Percentiles rank a stretch among this genome's conserved stretches.
Evolutionary conservation across 2,797 vertebrate genomes (phyloP).

Genomic region (Garrulus glandarius): DNA sequence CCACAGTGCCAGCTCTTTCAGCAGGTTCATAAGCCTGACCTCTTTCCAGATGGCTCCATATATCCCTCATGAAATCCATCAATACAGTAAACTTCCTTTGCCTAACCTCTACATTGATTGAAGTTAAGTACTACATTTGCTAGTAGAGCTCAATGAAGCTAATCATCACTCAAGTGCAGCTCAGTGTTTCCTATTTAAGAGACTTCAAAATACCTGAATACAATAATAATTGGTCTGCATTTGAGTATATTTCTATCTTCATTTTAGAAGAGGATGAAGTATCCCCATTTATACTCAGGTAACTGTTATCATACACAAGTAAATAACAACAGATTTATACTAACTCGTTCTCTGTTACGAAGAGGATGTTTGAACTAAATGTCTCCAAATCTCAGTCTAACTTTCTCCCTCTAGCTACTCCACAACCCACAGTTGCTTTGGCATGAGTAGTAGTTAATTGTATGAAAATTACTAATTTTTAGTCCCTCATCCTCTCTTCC

Average conservation of each 20-base stretch:
- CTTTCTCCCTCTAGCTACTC: neutral
- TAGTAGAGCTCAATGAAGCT: conserved; percentile 71
- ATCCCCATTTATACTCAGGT: neutral
- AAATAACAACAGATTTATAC: conserved; percentile 45
- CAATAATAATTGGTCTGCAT: conserved; percentile 59
- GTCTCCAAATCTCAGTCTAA: neutral
- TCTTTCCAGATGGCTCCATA: conserved; percentile 22
- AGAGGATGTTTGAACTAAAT: neutral
- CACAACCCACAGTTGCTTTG: neutral
- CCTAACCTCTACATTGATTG: conserved; percentile 64
- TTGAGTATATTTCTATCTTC: conserved; percentile 41
- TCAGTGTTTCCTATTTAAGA: conserved; percentile 58
- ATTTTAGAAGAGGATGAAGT: conserved; percentile 23
- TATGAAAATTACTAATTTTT: neutral
- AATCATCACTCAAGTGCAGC: conserved; percentile 66
- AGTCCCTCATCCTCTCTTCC: accelerated
- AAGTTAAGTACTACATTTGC: conserved; percentile 71
- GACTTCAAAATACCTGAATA: conserved; percentile 67
- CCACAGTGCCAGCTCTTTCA: conserved; percentile 28
- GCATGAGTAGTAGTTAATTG: neutral
- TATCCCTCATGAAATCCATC: conserved; percentile 60
- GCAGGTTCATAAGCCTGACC: conserved; percentile 5
- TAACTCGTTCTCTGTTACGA: neutral
- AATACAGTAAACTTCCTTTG: conserved; percentile 53
- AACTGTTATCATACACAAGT: neutral